Percentiles rank a stretch among this genome's conserved stretches.
phyloP scores from a whole-genome alignment of 2,888 invertebrate genomes.

The Caenorhabditis afra region DNA sequence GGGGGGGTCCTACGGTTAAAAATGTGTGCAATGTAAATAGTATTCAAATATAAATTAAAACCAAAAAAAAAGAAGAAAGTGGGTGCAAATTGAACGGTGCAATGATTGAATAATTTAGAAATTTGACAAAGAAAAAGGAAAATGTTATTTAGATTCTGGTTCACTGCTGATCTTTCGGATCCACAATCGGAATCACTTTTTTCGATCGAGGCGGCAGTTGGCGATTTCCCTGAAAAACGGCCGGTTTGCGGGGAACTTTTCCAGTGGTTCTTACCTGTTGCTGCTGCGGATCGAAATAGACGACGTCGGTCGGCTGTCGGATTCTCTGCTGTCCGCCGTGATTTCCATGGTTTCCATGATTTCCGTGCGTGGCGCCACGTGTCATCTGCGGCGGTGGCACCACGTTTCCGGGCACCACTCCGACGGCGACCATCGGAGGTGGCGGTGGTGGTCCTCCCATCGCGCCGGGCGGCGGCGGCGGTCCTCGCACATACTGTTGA shows the following conservation, averaged over 20 bases:
- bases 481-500: conserved; percentile 20
- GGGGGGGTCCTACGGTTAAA: background rate
- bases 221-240: conserved; percentile 49
- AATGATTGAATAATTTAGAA: no score
- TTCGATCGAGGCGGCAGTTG: conserved; percentile 47
- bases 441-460: no score
- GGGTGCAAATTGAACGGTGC: no score
- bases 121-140: background rate
- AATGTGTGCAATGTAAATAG: background rate
- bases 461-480: conserved; percentile 3
- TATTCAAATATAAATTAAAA: no score
- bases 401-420: conserved; percentile 13
- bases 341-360: background rate
- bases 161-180: conserved; percentile 37
- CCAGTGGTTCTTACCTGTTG: conserved; percentile 50
- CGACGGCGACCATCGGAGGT: conserved; percentile 28
- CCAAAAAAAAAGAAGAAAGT: conserved; percentile 2
- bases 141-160: conserved; percentile 11
- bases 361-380: conserved; percentile 45
- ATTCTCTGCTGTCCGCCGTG: conserved; percentile 32
- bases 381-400: conserved; percentile 57
- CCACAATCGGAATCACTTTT: conserved; percentile 57
- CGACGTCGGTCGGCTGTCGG: conserved; percentile 60
- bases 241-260: no score
- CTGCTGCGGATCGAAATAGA: conserved; percentile 58